Conservation (phyloP, 1,140 invertebrate genomes). For the Drosophila bocki region DNA sequence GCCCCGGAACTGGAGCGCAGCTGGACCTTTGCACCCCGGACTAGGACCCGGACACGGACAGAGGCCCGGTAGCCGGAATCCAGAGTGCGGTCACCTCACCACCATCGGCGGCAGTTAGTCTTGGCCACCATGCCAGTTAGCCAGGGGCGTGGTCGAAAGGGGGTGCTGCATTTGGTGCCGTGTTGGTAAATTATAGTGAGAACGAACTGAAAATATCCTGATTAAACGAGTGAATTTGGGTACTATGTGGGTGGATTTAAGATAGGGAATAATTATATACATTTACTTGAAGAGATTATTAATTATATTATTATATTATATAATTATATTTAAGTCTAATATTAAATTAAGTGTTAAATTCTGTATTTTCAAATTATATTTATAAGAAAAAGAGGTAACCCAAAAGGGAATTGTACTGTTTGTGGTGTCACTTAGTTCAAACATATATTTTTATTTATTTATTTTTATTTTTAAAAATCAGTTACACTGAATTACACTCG, state of each 20-base stretch:
- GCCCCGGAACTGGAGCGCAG: constrained; percentile 11
- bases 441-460: too few species aligned
- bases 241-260: too few species aligned
- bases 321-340: too few species aligned
- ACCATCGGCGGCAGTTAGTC: constrained; percentile 33
- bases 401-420: too few species aligned
- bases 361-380: too few species aligned
- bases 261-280: too few species aligned
- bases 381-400: too few species aligned
- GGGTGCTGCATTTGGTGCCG: not conserved
- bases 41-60: constrained; percentile 1
- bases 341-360: too few species aligned
- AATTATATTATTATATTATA: too few species aligned
- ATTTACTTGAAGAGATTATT: not conserved
- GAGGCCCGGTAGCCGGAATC: not conserved
- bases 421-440: too few species aligned
- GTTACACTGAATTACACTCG: too few species aligned
- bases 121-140: constrained; percentile 16
- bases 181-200: constrained; percentile 4
- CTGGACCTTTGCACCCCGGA: constrained; percentile 4
- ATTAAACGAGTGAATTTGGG: not conserved
- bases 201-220: constrained; percentile 3
- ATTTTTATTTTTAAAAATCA: too few species aligned
- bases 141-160: constrained; percentile 24
- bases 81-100: constrained; percentile 21